Evolutionary conservation across 2,113 vertebrate genomes (phyloP).

Genomic region (Esox niger): DNA sequence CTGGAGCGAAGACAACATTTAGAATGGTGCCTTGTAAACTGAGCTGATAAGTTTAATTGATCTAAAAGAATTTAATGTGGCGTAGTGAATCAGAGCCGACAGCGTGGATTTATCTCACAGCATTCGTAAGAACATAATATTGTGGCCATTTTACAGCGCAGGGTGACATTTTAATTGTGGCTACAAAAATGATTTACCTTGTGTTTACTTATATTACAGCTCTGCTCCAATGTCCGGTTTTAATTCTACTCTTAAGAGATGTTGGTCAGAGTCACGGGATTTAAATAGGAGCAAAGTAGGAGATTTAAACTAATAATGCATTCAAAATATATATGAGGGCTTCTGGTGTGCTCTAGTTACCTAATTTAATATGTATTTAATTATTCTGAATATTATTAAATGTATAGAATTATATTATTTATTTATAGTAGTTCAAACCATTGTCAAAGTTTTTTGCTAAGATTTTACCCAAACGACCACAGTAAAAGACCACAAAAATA

Average conservation of each 20-base stretch:
- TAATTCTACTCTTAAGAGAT: conserved; percentile 43
- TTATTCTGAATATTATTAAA: too few relatives aligned
- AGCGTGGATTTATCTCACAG: conserved; percentile 74
- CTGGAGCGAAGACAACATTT: conserved; percentile 54
- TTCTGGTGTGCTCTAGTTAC: too few relatives aligned
- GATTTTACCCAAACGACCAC: too few relatives aligned
- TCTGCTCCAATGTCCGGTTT: conserved; percentile 47
- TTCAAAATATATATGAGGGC: too few relatives aligned
- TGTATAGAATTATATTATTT: too few relatives aligned
- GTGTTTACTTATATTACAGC: conserved; percentile 68
- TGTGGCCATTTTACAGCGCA: conserved; percentile 67
- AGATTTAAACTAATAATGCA: neutral
- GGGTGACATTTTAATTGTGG: conserved; percentile 68
- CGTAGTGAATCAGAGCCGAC: conserved; percentile 78
- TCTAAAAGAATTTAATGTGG: conserved; percentile 79
- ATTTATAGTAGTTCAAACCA: too few relatives aligned
- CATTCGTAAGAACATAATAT: conserved; percentile 75
- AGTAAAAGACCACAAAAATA: too few relatives aligned
- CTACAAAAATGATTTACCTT: conserved; percentile 80
- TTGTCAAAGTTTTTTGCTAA: too few relatives aligned
- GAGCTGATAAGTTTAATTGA: conserved; percentile 82
- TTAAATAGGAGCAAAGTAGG: neutral
- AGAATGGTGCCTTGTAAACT: conserved; percentile 75
- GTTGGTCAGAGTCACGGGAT: conserved; percentile 21
- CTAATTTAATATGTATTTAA: too few relatives aligned